Percentiles rank a stretch among this genome's conserved stretches.
These are phyloP conservation scores for Albula glossodonta DNA, from an alignment of 2,113 vertebrate genomes.

Conservation along the genomic window DNA sequence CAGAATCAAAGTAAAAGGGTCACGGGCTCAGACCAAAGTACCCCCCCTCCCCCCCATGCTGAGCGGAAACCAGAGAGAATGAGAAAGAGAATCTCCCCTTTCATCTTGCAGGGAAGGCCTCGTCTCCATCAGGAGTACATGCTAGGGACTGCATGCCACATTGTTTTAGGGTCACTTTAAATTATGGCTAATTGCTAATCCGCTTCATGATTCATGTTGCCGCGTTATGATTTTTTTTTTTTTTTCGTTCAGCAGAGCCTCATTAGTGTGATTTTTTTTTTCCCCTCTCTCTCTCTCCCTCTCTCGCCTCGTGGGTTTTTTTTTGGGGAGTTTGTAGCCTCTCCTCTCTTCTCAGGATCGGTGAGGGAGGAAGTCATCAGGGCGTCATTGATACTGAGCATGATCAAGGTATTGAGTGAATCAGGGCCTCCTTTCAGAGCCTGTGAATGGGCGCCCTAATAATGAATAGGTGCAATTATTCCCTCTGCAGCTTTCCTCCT, in stretches of 20 bases:
- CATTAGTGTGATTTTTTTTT: neutral
- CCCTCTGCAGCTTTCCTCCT: neutral
- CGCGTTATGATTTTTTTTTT: neutral
- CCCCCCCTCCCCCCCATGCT: neutral
- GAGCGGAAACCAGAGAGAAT: no score
- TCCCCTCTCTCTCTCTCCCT: neutral
- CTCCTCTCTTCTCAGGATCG: neutral
- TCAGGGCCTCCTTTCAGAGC: neutral
- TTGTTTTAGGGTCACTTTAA: neutral
- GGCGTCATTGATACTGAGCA: neutral
- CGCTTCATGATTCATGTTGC: neutral
- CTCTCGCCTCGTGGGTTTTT: no score
- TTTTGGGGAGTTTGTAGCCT: no score
- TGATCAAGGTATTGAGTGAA: neutral
- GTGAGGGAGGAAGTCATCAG: neutral
- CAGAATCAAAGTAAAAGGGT: neutral
- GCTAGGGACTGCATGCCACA: neutral
- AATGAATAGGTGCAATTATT: constrained; percentile 2
- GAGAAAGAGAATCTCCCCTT: neutral
- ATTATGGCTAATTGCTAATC: neutral
- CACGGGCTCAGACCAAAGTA: neutral
- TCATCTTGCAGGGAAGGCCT: neutral
- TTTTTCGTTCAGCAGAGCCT: neutral
- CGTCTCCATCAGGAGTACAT: neutral
- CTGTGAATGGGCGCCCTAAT: neutral